Conservation (phyloP, 2,797 vertebrate species). For the Gymnopithys bicolor region DNA sequence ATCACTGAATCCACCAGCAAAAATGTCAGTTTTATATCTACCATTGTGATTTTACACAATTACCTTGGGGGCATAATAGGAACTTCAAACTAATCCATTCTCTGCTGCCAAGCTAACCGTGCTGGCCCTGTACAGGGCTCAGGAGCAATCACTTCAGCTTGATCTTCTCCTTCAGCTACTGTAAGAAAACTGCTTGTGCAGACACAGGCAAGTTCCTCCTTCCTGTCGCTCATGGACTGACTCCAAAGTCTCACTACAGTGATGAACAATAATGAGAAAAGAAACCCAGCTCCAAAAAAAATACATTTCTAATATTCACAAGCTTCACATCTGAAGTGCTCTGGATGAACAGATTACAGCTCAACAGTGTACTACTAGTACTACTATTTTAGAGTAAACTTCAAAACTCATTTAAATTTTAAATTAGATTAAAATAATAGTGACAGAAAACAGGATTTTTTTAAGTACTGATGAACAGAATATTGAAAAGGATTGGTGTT, state of each 20-base stretch:
- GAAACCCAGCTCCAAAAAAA: neutral
- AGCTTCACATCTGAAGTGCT: neutral
- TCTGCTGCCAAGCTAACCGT: neutral
- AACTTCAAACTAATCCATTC: neutral
- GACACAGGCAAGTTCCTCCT: neutral
- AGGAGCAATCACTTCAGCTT: neutral
- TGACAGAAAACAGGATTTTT: neutral
- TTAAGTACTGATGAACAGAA: neutral
- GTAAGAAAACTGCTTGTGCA: neutral
- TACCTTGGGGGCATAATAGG: neutral
- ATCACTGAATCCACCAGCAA: neutral
- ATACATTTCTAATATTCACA: conserved; percentile 20
- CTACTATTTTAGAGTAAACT: neutral
- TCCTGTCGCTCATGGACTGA: neutral
- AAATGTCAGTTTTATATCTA: neutral
- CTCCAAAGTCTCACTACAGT: neutral
- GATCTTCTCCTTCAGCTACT: neutral
- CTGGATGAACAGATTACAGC: neutral
- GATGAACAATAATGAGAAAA: neutral
- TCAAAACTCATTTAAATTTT: neutral
- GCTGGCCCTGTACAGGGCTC: neutral
- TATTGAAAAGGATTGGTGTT: neutral
- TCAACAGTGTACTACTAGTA: neutral
- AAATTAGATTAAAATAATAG: neutral
- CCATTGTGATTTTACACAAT: neutral